These are phyloP conservation scores for Corbicula japonica DNA, from an alignment of 2,888 invertebrate species.

Conservation along the genomic window DNA sequence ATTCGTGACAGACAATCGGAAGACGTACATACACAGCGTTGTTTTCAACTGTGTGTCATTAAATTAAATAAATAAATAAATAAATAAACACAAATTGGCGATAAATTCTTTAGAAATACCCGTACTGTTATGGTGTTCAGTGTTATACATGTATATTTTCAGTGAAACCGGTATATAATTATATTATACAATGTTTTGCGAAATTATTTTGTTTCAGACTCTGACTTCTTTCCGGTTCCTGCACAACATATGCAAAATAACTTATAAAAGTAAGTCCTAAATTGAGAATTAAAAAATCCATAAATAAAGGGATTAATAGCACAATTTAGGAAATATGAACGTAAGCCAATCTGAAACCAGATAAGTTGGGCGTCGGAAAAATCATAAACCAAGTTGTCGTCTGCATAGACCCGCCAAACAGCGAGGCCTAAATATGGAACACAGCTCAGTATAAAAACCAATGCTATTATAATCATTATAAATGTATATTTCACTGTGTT, in stretches of 20 bases:
- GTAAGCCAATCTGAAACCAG: conserved; percentile 69
- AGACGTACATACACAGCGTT: no score
- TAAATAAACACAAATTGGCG: no score
- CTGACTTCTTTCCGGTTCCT: no score
- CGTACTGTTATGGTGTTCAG: no score
- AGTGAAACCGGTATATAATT: no score
- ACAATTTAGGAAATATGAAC: conserved; percentile 71
- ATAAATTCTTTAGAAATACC: no score
- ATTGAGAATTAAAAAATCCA: conserved; percentile 73
- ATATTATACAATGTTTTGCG: no score
- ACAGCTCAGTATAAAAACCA: conserved; percentile 70
- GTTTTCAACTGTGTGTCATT: no score
- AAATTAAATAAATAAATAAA: no score
- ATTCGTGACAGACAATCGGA: no score
- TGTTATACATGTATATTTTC: no score
- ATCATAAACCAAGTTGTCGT: conserved; percentile 60
- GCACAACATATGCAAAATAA: conserved; percentile 37
- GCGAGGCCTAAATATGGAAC: conserved; percentile 68
- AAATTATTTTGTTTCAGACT: no score
- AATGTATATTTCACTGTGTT: conserved; percentile 69
- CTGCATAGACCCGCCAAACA: conserved; percentile 64
- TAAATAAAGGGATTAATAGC: conserved; percentile 73
- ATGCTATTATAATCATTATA: conserved; percentile 69
- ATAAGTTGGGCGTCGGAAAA: conserved; percentile 57
- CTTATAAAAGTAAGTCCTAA: conserved; percentile 55